Evolutionary conservation across 1,140 invertebrate genomes (phyloP), one percentile per base, ranked within the genome.

Genomic region (Lepidurus couesii): DNA sequence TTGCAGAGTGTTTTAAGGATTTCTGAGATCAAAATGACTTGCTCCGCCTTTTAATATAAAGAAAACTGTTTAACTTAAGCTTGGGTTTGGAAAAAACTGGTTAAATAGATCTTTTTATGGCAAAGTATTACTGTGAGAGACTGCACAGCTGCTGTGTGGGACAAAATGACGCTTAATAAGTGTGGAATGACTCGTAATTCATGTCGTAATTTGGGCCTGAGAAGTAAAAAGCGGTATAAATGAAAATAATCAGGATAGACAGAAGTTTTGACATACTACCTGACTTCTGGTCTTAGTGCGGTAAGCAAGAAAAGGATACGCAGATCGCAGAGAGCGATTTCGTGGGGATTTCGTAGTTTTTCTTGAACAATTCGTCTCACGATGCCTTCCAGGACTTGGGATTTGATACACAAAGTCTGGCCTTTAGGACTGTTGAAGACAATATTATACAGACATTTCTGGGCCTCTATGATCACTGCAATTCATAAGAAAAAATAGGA

Each of bases 391-490:
- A 95, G 86, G 81, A 92, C 91, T 16, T 88, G 87, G 83, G 92
- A 93, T 80, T 90, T 87, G 75, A 89, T 87, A 84, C 93, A 92
- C 47, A 91, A 85, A 78, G 86, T 87, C 80, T 92, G 90, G 0
- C 91, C 90, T 74, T 88, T 88, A 75, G 85, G 83, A 86, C 92
- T 94, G 83, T 97, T 95, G 84, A 90, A 97, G 74, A 96, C 87
- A 73, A 97, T 85, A 86, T 98, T 98, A 83, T 93, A 96, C 3
- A 98, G 84, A 83, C 94, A 91, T 86, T 97, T 98, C 74, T 94
- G 84, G 0, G 93, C 91, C 85, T 97, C 95, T 8, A 92, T 83
- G 11, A 88, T 88, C 80, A 90, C 90, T 90, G 83, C 45, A 87
- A 88, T 80, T 85, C 73, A 77, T 82, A 78, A 82, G 81, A 44